Base-by-base conservation (phyloP, 1,140 invertebrate species). In the Leptonema lineaticorne region DNA sequence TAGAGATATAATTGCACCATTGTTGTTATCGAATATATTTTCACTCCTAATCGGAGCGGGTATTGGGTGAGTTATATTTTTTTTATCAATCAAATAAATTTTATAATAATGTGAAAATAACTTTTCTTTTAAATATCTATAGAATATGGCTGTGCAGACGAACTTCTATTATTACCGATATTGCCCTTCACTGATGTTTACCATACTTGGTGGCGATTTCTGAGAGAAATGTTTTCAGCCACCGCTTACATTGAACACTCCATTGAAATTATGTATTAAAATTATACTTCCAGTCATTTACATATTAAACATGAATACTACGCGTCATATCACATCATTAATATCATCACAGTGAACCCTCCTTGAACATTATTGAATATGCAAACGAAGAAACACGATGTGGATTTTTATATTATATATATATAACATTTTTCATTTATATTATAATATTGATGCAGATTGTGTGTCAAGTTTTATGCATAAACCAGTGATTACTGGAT, bases 31-130 rank as follows among this genome's bases (percentile, higher is more conserved):
- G 62, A 96, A 97, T 82, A 81, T 97, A 53, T 81, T 96, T 18
- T 96, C 94, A 8, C 82, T 97, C 68, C 79, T 97, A 57, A 84
- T 97, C 69, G 94, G 94, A 50, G 92, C 93, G 72, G 94, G 94
- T 57, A 87, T 97, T 75, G 94, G 94, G 92, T 95, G 82, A 85
- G 81, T 74, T 2, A 6, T 57, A 11, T 11, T 5, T 33, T 33
- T 6, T 33, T 33, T 11, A 33, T 33, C 11, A 33, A 33, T 33
- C 30, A 33, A 16, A 41, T 4, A 11, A 3, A 16, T 41, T 9
- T 41, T n/a, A n/a, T n/a, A n/a, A n/a, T n/a, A n/a, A n/a, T n/a
- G n/a, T n/a, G n/a, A n/a, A n/a, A n/a, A n/a, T n/a, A n/a, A n/a
- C n/a, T n/a, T n/a, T n/a, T n/a, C n/a, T n/a, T n/a, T n/a, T n/a